phyloP scores from a whole-genome alignment of 2,797 vertebrate species.

The Sebastes minor region DNA sequence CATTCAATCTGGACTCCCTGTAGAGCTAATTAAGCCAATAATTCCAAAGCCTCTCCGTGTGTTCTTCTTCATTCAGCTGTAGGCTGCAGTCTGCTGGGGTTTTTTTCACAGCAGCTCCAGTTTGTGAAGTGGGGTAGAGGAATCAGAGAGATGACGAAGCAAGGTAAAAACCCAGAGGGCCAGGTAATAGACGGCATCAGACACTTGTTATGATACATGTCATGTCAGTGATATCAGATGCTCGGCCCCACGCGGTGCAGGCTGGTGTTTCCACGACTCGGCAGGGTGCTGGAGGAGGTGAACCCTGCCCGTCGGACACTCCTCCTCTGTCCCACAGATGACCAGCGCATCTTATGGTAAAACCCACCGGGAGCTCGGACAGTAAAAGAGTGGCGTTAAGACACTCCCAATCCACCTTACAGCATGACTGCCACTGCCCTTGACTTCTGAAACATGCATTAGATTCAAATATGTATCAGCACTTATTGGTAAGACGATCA shows the following conservation, averaged over 20 bases:
- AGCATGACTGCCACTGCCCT: constrained; percentile 50
- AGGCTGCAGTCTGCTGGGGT: constrained; percentile 24
- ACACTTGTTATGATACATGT: constrained; percentile 53
- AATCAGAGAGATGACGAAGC: constrained; percentile 28
- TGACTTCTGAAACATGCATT: constrained; percentile 53
- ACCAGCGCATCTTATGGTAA: constrained; percentile 25
- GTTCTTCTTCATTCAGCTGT: constrained; percentile 34
- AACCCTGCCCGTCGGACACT: constrained; percentile 5
- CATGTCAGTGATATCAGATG: constrained; percentile 35
- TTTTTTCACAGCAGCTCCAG: neutral
- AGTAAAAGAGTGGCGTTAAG: neutral
- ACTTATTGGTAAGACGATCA: constrained; percentile 79
- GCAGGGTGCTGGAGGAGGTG: constrained; percentile 19
- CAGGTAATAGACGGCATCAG: constrained; percentile 37
- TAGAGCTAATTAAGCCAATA: constrained; percentile 73
- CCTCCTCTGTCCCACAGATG: constrained; percentile 27
- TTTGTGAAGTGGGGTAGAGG: constrained; percentile 20
- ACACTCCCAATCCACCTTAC: constrained; percentile 1
- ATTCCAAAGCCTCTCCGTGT: constrained; percentile 40
- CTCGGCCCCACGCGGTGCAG: neutral
- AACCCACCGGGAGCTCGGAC: neutral
- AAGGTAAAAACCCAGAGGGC: constrained; percentile 1
- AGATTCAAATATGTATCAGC: constrained; percentile 74
- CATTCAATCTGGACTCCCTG: constrained; percentile 64
- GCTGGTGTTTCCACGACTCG: constrained; percentile 21